Conservation (phyloP, 2,797 vertebrate species). For the Eleutherodactylus coqui region DNA sequence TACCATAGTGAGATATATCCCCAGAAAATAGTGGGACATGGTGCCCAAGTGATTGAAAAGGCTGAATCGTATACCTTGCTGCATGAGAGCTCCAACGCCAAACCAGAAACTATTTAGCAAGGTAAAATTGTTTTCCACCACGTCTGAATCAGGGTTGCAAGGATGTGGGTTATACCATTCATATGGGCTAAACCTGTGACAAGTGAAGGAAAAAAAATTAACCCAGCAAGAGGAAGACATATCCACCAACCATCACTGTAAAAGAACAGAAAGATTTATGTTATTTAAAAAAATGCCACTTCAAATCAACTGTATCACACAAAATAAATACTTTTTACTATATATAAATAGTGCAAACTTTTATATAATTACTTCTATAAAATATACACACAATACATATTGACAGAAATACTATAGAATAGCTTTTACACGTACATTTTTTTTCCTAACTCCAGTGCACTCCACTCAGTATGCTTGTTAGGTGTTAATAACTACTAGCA, state of each 20-base stretch:
- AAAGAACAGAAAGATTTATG: slow-evolving; percentile 80
- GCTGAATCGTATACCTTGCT: slow-evolving; percentile 99
- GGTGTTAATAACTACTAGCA: not conserved
- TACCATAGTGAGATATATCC: slow-evolving; percentile 82
- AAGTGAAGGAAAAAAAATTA: slow-evolving; percentile 85
- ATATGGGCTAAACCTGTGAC: slow-evolving; percentile 99
- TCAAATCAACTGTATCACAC: not conserved
- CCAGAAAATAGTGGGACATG: slow-evolving; percentile 98
- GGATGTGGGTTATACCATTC: slow-evolving; percentile 99
- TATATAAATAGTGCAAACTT: not conserved
- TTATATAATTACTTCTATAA: not conserved
- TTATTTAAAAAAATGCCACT: slow-evolving; percentile 39
- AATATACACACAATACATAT: not conserved
- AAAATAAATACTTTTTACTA: not conserved
- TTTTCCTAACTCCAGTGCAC: too few relatives aligned
- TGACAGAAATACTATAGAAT: not conserved
- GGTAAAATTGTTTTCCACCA: slow-evolving; percentile 99
- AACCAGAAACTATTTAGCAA: slow-evolving; percentile 99
- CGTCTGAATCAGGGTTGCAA: slow-evolving; percentile 98
- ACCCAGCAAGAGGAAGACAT: slow-evolving; percentile 73
- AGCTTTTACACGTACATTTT: too few relatives aligned
- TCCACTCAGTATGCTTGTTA: too few relatives aligned
- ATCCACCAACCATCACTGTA: slow-evolving; percentile 80
- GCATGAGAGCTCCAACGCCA: slow-evolving; percentile 99
- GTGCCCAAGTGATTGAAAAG: slow-evolving; percentile 85